Evolutionary conservation across 2,797 vertebrate genomes (phyloP), one percentile per base, ranked within the genome.

Genomic region (Poeciliopsis paucimaculata): DNA sequence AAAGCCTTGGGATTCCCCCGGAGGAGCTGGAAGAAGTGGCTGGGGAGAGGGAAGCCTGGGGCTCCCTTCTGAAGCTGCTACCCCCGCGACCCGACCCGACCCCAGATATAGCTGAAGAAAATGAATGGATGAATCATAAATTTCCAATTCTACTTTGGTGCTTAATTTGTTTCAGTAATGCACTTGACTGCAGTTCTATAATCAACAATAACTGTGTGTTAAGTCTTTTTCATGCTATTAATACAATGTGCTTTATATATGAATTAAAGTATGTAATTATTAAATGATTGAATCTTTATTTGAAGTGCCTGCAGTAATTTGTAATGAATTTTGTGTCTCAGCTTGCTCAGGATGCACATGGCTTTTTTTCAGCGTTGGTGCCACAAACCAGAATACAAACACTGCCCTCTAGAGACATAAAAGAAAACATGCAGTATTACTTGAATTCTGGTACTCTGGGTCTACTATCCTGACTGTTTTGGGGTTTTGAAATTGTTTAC

Each of bases 351-450:
- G 68, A 36, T 28, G 41, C 23, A 51, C 1, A 39, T 20, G 36
- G 5, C 31, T 26, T 12, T 34, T 36, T 71, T 0, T 2, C 5
- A 20, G 31, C 43, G 20, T n/a, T 2, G 4, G 6, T 0, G 8
- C 1, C 6, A 62, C 49, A 26, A 46, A 60, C 49, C 47, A 82
- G 16, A 82, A 86, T 3, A 70, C n/a, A 82, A 88, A 89, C 86
- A 85, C 51, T 31, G 74, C 90, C 92, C 90, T 76, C 94, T 90
- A 81, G 88, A 87, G 92, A 89, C 78, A 23, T 66, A 71, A 11
- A 43, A 0, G 16, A 39, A 64, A 72, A 77, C 45, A 34, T n/a
- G 46, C 5, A 26, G n/a, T 4, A 11, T 1, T 5, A 12, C 60
- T 72, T 66, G 28, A 39, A 66, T 55, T 26, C 68, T 20, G 2